Base-by-base conservation (phyloP, 2,888 invertebrate species). In the Aporophyla nigra region DNA sequence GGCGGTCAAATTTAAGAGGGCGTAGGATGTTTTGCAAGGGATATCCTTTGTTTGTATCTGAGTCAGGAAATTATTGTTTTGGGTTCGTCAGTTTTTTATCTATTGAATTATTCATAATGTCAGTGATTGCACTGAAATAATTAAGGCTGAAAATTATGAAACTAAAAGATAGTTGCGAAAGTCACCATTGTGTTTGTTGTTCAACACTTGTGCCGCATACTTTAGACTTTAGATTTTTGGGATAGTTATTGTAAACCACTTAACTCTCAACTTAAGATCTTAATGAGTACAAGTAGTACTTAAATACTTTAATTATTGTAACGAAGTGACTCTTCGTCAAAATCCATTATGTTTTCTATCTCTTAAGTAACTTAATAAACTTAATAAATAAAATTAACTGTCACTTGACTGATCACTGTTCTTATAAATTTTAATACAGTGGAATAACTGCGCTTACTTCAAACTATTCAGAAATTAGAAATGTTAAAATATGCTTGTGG, bases 1-100 rank as follows among this genome's bases (percentile, higher is more conserved):
- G 49, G 74, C 74, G 77, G 80, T 85, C 83, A 88, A 86, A 83
- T 87, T 86, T 82, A 75, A 78, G 75, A 74, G 73, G 63, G 58
- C 51, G 71, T 62, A 49, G 24, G 61, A 65, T 74, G 54, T 75
- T 82, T 83, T 78, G 74, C 58, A 83, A 80, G 73, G 78, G 63
- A 83, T 82, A 61, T 69, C 65, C 49, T 76, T 76, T 80, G 61
- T 75, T 68, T 80, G 33, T 68, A 21, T 27, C 6, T 0, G n/a
- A 33, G 33, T 49, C 61, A 33, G 14, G 10, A 14, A 49, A 27
- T 46, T 27, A 46, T n/a, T 69, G n/a, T 27, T 67, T 40, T 21
- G 33, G 1, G 14, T 40, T 19, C 5, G 19, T 51, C 5, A 7
- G 4, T 46, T 4, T 63, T 6, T n/a, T 21, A 21, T 33, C 21